These are phyloP conservation scores for Holocentrus rufus DNA, from an alignment of 2,797 vertebrate species.

Conservation along the genomic window DNA sequence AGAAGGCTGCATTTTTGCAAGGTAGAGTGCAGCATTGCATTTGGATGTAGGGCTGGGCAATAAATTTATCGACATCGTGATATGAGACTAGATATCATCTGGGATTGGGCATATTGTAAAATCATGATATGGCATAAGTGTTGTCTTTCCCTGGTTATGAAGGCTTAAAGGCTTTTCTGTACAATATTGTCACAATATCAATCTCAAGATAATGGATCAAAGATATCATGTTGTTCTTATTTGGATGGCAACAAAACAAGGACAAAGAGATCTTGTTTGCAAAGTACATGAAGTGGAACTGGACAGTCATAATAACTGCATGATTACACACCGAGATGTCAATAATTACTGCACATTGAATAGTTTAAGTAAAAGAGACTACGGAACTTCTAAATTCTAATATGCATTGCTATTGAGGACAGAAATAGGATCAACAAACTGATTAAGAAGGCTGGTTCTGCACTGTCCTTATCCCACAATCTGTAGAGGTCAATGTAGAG, in stretches of 20 bases:
- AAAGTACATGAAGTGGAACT: slow-evolving; percentile 51
- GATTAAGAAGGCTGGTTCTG: slow-evolving; percentile 19
- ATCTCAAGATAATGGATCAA: too few species aligned
- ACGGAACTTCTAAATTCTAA: not conserved
- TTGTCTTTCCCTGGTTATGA: too few species aligned
- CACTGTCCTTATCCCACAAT: slow-evolving; percentile 5
- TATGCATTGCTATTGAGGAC: not conserved
- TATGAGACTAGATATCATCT: too few species aligned
- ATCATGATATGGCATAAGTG: too few species aligned
- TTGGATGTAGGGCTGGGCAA: slow-evolving; percentile 5
- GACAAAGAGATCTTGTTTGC: slow-evolving; percentile 40
- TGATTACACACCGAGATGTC: slow-evolving; percentile 20
- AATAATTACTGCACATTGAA: slow-evolving; percentile 2
- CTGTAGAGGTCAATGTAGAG: slow-evolving; percentile 8
- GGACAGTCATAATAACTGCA: slow-evolving; percentile 14
- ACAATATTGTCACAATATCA: too few species aligned
- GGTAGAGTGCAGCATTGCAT: slow-evolving; percentile 51
- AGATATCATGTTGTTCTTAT: slow-evolving; percentile 23
- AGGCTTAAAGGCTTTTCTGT: too few species aligned
- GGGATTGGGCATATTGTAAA: too few species aligned
- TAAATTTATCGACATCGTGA: too few species aligned
- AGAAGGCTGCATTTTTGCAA: slow-evolving; percentile 38
- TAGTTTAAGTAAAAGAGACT: not conserved
- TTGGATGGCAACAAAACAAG: slow-evolving; percentile 44
- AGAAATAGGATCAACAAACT: slow-evolving; percentile 8